A percentile compares a stretch with the other conserved stretches of the same genome.
These are phyloP conservation scores for Argyresthia goedartella DNA, from an alignment of 2,888 invertebrate species.

Conservation along the genomic window DNA sequence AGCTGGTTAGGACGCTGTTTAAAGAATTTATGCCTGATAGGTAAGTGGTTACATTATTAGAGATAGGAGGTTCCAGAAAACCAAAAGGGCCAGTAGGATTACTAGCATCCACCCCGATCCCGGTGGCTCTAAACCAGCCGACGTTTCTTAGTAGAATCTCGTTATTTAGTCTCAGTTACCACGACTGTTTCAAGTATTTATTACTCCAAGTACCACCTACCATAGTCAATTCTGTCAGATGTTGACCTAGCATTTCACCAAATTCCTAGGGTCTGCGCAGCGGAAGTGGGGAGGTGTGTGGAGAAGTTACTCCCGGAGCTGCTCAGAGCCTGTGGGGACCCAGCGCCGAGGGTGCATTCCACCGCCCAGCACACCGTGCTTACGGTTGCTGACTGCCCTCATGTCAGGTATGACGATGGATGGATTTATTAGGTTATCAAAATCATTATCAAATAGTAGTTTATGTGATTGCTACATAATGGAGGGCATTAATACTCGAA, in stretches of 20 bases:
- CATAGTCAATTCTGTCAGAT: too few relatives aligned
- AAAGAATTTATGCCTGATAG: slow-evolving; percentile 87
- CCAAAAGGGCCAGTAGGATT: too few relatives aligned
- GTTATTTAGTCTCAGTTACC: too few relatives aligned
- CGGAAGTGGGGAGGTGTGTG: slow-evolving; percentile 85
- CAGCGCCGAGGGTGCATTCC: slow-evolving; percentile 87
- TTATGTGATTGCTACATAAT: too few relatives aligned
- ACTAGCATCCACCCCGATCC: too few relatives aligned
- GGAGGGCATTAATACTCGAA: too few relatives aligned
- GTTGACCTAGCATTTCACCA: not conserved
- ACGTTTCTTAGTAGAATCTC: not conserved
- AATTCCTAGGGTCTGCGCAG: slow-evolving; percentile 78
- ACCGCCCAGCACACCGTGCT: slow-evolving; percentile 90
- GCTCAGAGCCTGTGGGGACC: slow-evolving; percentile 88
- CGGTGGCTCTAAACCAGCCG: not conserved
- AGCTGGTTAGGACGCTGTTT: slow-evolving; percentile 83
- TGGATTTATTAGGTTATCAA: not conserved
- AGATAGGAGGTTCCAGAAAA: not conserved
- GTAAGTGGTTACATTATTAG: slow-evolving; percentile 36
- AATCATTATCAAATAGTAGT: too few relatives aligned
- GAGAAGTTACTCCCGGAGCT: slow-evolving; percentile 88
- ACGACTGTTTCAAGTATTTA: too few relatives aligned
- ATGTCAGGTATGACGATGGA: slow-evolving; percentile 71
- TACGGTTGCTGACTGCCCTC: slow-evolving; percentile 86
- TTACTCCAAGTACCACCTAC: too few relatives aligned